Base-by-base conservation (phyloP, 2,113 vertebrate species). In the Dipodomys spectabilis region DNA sequence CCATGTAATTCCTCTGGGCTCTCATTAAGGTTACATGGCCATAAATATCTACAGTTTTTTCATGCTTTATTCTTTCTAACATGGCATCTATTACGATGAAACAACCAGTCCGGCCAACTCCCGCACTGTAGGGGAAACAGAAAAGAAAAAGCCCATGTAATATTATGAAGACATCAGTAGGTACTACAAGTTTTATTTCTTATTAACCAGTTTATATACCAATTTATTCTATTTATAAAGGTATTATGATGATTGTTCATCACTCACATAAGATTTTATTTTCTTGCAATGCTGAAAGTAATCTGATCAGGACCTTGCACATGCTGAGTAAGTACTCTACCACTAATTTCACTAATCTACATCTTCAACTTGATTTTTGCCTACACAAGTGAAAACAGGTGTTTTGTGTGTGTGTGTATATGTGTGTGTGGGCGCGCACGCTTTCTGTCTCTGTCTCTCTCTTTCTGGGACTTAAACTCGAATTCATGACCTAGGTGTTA, bases 1-100 rank as follows among this genome's bases (percentile, higher is more conserved):
- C 99, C 99, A 99, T 99, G 98, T 99, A 99, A 98, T 99, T 99
- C 96, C 99, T 98, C 98, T 99, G 99, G 75, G 99, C 99, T 96
- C 99, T 99, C 99, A 99, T 99, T 98, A 99, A 98, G 96, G 99
- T 99, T 97, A 99, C 99, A 80, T 99, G 99, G 95, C 99, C 99
- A 95, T 99, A 99, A 98, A 99, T 99, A 98, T 99, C 99, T 98
- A 99, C 99, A 94, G 99, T 99, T 98, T 99, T 99, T 99, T 99
- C 99, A 97, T 99, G 99, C 97, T 99, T 99, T 98, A 99, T 99
- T 96, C 99, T 98, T 97, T 99, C 99, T 98, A 99, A 97, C 99
- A 99, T 99, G 97, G 99, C 99, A 97, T 99, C 99, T 97, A 99
- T 99, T 97, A 99, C 99, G 94, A 99, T 99, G 98, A 99, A 99